Conservation (phyloP, 2,888 invertebrate genomes). For the Aelia acuminata region DNA sequence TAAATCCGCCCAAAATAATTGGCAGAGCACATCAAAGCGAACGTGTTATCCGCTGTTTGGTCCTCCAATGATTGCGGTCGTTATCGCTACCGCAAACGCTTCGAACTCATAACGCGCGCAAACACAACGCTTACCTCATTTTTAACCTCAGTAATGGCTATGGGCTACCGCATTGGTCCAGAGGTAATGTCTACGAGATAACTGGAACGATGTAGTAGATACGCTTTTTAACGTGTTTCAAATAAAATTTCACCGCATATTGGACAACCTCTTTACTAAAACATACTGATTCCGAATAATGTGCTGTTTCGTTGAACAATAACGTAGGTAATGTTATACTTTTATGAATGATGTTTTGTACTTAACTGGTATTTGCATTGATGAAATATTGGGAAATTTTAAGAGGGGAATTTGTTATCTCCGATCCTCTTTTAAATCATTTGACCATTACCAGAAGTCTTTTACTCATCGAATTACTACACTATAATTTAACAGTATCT, state of each 20-base stretch:
- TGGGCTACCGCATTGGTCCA: neutral
- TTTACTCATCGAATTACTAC: no score
- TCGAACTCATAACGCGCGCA: neutral
- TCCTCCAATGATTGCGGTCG: slow-evolving; percentile 41
- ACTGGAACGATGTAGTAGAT: neutral
- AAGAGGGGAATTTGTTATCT: no score
- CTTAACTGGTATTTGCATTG: no score
- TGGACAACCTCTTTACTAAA: neutral
- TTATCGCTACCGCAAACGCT: slow-evolving; percentile 23
- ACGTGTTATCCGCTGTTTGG: slow-evolving; percentile 28
- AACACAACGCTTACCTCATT: slow-evolving; percentile 33
- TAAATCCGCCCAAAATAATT: slow-evolving; percentile 56
- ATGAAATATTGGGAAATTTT: no score
- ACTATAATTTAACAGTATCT: no score
- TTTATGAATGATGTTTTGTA: no score
- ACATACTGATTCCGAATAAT: neutral
- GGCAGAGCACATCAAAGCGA: slow-evolving; percentile 53
- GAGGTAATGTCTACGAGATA: neutral
- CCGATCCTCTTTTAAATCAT: no score
- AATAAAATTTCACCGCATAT: neutral
- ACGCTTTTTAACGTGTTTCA: neutral
- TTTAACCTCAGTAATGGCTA: slow-evolving; percentile 14
- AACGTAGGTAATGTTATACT: no score
- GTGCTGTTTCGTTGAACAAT: neutral
- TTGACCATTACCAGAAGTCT: no score